A percentile compares a stretch with the other conserved stretches of the same genome.
Evolutionary conservation across 2,113 vertebrate genomes (phyloP).

Genomic region (Ammodytes marinus): DNA sequence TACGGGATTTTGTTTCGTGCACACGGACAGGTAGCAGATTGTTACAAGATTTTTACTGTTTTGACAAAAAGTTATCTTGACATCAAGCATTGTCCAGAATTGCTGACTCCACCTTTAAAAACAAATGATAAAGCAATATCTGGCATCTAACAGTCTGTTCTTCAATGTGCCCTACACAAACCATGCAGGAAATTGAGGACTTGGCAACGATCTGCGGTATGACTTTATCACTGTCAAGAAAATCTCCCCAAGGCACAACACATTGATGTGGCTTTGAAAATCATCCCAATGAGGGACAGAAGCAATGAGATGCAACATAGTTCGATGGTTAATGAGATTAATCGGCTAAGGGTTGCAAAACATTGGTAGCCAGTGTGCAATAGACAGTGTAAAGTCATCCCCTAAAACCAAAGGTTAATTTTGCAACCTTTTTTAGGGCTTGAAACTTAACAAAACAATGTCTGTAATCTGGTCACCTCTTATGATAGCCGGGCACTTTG

Average conservation of each 20-base stretch:
- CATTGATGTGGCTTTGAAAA: slow-evolving; percentile 4
- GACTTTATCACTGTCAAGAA: slow-evolving; percentile 14
- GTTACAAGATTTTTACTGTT: too few relatives aligned
- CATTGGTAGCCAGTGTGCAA: neutral
- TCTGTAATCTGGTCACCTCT: neutral
- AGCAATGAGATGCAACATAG: neutral
- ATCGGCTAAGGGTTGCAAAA: neutral
- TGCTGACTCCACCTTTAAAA: slow-evolving; percentile 4
- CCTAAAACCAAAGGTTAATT: neutral
- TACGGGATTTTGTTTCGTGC: too few relatives aligned
- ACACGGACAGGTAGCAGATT: too few relatives aligned
- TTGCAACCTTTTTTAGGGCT: neutral
- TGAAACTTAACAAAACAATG: neutral
- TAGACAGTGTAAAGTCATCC: neutral
- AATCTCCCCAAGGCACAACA: neutral
- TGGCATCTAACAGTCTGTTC: slow-evolving; percentile 14
- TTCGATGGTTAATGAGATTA: neutral
- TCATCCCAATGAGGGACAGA: neutral
- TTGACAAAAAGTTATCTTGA: too few relatives aligned
- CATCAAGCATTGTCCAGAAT: too few relatives aligned
- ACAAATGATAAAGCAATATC: slow-evolving; percentile 22
- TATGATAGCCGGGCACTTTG: neutral
- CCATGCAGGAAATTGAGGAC: slow-evolving; percentile 22
- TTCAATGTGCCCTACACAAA: slow-evolving; percentile 10
- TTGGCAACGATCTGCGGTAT: slow-evolving; percentile 26